Evolutionary conservation across 2,888 invertebrate species (phyloP).

Genomic region (Trissolcus brochymenae): DNA sequence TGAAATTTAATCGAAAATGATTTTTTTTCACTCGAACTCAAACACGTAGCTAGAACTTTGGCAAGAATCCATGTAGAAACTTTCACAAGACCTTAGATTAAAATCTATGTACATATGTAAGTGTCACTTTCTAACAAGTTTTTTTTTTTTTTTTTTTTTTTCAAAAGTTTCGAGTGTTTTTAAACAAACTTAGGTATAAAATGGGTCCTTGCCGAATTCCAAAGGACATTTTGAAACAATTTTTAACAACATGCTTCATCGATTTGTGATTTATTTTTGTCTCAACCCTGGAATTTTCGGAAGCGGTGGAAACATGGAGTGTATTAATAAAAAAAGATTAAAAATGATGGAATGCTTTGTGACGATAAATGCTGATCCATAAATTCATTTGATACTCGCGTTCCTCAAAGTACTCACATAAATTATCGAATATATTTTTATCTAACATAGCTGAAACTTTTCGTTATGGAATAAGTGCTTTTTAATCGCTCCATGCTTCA

Average conservation of each 20-base stretch:
- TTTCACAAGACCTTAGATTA: constrained; percentile 12
- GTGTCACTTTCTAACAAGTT: constrained; percentile 4
- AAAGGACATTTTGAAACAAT: no score
- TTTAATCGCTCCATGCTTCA: constrained; percentile 4
- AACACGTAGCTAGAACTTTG: constrained; percentile 3
- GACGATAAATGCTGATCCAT: not conserved
- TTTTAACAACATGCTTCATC: no score
- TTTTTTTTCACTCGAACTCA: not conserved
- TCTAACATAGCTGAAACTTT: constrained; percentile 6
- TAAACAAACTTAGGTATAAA: constrained; percentile 1
- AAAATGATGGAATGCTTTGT: not conserved
- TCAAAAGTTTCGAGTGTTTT: not conserved
- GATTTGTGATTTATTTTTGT: no score
- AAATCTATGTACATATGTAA: constrained; percentile 9
- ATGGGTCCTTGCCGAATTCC: not conserved
- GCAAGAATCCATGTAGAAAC: constrained; percentile 6
- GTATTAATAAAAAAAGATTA: not conserved
- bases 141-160: constrained; percentile 1
- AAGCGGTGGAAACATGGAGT: not conserved
- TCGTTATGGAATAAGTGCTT: constrained; percentile 5
- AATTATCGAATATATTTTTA: constrained; percentile 12
- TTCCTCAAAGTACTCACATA: not conserved
- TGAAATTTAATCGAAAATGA: constrained; percentile 1
- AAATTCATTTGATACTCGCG: constrained; percentile 4
- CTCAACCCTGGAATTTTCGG: not conserved